Evolutionary conservation across 2,113 vertebrate genomes (phyloP).

Genomic region (Blennius ocellaris): DNA sequence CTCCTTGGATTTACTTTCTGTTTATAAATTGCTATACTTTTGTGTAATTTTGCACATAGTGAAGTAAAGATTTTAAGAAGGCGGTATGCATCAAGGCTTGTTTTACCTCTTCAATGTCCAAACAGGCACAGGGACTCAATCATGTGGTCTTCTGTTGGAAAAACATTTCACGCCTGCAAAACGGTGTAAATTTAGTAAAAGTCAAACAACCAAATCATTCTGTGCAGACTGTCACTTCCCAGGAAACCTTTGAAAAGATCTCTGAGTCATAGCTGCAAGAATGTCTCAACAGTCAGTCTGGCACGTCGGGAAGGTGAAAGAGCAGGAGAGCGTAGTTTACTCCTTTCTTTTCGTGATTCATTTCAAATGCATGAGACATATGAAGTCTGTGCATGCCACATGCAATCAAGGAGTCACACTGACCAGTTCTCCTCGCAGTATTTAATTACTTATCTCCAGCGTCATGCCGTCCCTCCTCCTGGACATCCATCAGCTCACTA

Average conservation of each 20-base stretch:
- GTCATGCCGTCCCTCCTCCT: neutral
- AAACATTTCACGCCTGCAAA: neutral
- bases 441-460: conserved; percentile 11
- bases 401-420: neutral
- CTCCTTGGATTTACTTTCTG: neutral
- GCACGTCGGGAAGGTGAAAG: conserved; percentile 33
- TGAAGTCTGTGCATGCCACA: conserved; percentile 2
- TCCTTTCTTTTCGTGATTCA: neutral
- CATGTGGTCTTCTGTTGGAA: neutral
- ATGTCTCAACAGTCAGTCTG: conserved; percentile 20
- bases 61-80: no score
- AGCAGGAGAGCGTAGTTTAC: conserved; percentile 6
- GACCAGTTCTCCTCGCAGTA: conserved; percentile 7
- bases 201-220: neutral
- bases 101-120: neutral
- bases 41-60: no score
- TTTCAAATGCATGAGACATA: neutral
- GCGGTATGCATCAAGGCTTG: no score
- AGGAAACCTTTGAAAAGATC: conserved; percentile 15
- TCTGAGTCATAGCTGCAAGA: conserved; percentile 48
- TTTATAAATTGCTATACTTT: no score
- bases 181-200: neutral
- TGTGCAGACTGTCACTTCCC: conserved; percentile 12
- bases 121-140: neutral
- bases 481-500: conserved; percentile 16